Evolutionary conservation across 2,888 invertebrate genomes (phyloP).

Genomic region (Andrena fulva): DNA sequence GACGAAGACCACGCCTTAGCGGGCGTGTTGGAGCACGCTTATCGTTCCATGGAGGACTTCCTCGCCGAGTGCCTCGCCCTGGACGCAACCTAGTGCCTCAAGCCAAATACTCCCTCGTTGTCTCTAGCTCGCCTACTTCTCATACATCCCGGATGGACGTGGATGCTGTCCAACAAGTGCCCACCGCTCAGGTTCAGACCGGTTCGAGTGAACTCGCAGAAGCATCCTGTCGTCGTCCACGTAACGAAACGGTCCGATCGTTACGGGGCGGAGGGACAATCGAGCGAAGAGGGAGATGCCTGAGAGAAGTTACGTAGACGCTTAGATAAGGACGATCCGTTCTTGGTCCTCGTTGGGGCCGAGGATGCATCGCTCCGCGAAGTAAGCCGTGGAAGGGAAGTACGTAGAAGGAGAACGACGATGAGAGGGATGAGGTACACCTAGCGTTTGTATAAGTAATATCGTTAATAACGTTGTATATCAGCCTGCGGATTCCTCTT

Average conservation of each 20-base stretch:
- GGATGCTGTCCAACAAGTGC: conserved; percentile 46
- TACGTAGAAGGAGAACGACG: conserved; percentile 27
- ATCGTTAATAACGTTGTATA: conserved; percentile 72
- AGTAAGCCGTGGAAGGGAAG: conserved; percentile 1
- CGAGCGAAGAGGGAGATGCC: too few species aligned
- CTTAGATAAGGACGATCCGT: background rate
- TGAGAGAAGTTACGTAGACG: background rate
- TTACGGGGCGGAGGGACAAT: background rate
- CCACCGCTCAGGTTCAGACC: conserved; percentile 42
- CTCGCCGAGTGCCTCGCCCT: conserved; percentile 95
- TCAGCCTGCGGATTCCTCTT: conserved; percentile 70
- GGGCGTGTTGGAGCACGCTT: conserved; percentile 95
- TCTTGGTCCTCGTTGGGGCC: conserved; percentile 1
- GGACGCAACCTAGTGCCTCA: conserved; percentile 88
- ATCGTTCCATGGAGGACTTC: conserved; percentile 97
- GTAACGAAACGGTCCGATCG: background rate
- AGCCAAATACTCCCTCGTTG: conserved; percentile 79
- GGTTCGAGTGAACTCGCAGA: conserved; percentile 3
- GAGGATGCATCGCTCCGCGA: background rate
- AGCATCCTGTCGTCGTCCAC: background rate
- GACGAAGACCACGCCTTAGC: conserved; percentile 95
- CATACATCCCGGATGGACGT: conserved; percentile 55
- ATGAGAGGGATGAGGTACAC: conserved; percentile 39
- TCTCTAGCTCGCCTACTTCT: conserved; percentile 77
- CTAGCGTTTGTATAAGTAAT: conserved; percentile 75